Percentiles rank a stretch among this genome's conserved stretches.
Conservation (phyloP, 2,888 invertebrate genomes). For the Troides aeacus region DNA sequence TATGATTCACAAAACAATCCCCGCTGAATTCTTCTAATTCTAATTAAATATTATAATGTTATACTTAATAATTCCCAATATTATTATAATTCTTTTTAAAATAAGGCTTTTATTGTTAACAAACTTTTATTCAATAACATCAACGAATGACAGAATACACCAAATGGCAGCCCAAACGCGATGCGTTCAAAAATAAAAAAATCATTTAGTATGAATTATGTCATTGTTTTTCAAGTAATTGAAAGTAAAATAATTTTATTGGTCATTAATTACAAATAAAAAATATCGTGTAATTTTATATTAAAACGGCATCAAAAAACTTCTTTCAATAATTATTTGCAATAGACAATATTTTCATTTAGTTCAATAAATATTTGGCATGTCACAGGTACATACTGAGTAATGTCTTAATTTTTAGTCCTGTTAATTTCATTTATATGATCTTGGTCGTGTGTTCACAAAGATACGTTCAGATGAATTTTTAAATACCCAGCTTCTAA, state of each 20-base stretch:
- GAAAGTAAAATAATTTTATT: too few species aligned
- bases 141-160: constrained; percentile 71
- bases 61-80: constrained; percentile 36
- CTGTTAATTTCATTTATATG: too few species aligned
- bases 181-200: constrained; percentile 33
- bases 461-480: too few species aligned
- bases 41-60: constrained; percentile 36
- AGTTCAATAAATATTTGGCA: too few species aligned
- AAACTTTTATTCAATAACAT: constrained; percentile 67
- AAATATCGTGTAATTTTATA: neutral
- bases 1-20: constrained; percentile 48
- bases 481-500: too few species aligned
- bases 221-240: neutral
- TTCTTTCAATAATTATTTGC: too few species aligned
- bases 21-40: constrained; percentile 33
- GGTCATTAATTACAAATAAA: neutral
- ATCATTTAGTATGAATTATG: neutral
- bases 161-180: constrained; percentile 54
- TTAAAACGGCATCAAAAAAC: too few species aligned
- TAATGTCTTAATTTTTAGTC: too few species aligned
- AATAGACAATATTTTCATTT: too few species aligned
- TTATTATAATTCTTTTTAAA: constrained; percentile 39
- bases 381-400: too few species aligned
- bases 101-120: constrained; percentile 39
- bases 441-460: too few species aligned